These are phyloP conservation scores for Gavialis gangeticus DNA, from an alignment of 2,113 vertebrate genomes.

Conservation along the genomic window DNA sequence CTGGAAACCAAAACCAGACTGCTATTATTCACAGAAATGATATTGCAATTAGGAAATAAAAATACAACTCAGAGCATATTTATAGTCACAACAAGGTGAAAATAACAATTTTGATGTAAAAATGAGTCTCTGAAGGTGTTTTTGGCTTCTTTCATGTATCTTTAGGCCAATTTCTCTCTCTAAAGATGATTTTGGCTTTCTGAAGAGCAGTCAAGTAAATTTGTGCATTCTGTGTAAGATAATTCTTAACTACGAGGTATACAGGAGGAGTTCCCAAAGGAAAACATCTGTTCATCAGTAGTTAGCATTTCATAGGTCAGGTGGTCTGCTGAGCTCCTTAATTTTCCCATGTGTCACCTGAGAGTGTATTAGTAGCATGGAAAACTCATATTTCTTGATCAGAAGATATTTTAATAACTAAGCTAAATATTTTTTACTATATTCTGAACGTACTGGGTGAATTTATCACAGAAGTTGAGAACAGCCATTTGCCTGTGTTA, in stretches of 20 bases:
- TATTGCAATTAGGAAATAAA: neutral
- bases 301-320: constrained; percentile 38
- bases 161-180: neutral
- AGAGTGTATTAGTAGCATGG: neutral
- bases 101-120: too few species aligned
- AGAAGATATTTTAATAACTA: neutral
- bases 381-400: neutral
- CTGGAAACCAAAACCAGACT: neutral
- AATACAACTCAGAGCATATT: constrained; percentile 36
- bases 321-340: too few species aligned
- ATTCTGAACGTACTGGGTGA: neutral
- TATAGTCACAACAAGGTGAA: neutral
- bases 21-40: constrained; percentile 30
- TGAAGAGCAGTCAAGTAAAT: constrained; percentile 34
- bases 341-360: neutral
- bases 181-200: constrained; percentile 49
- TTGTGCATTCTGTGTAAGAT: constrained; percentile 52
- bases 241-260: constrained; percentile 44
- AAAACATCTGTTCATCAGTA: constrained; percentile 49
- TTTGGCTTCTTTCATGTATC: neutral
- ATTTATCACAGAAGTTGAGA: neutral
- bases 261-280: constrained; percentile 45
- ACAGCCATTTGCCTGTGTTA: neutral
- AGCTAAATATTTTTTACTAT: neutral
- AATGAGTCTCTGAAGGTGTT: neutral